A percentile compares a stretch with the other conserved stretches of the same genome.
Conservation (phyloP, 2,797 vertebrate species). For the Amphiprion clarkii region DNA sequence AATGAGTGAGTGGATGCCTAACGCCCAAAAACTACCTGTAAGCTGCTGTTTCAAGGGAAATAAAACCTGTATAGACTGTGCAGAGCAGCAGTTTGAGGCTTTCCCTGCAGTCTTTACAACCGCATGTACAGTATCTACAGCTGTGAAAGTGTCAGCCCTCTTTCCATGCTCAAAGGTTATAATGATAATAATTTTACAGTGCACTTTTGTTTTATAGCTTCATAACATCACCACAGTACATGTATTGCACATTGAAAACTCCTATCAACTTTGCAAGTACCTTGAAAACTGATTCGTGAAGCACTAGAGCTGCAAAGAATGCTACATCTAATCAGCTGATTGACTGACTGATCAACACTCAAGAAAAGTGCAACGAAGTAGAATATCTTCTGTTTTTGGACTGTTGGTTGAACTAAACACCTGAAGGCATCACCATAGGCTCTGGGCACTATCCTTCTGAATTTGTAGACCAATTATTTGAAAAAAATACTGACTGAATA, state of each 20-base stretch:
- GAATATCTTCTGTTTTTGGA: not conserved
- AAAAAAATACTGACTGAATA: not conserved
- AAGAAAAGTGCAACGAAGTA: no score
- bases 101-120: not conserved
- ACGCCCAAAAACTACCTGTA: conserved; percentile 1
- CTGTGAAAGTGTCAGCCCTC: not conserved
- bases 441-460: not conserved
- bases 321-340: no score
- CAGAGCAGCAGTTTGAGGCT: not conserved
- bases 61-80: not conserved
- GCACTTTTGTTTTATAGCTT: no score
- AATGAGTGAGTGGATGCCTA: conserved; percentile 15
- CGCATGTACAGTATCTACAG: not conserved
- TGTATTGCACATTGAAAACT: not conserved
- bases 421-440: not conserved
- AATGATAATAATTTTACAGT: no score
- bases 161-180: no score
- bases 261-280: not conserved
- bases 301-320: not conserved
- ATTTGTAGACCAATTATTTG: not conserved
- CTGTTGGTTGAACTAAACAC: not conserved
- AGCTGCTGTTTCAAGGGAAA: not conserved
- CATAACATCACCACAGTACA: no score
- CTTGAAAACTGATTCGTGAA: not conserved
- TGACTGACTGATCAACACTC: no score